Evolutionary conservation across 2,797 vertebrate species (phyloP), one percentile per base, ranked within the genome.

Genomic region (Coccyzus lansbergi): DNA sequence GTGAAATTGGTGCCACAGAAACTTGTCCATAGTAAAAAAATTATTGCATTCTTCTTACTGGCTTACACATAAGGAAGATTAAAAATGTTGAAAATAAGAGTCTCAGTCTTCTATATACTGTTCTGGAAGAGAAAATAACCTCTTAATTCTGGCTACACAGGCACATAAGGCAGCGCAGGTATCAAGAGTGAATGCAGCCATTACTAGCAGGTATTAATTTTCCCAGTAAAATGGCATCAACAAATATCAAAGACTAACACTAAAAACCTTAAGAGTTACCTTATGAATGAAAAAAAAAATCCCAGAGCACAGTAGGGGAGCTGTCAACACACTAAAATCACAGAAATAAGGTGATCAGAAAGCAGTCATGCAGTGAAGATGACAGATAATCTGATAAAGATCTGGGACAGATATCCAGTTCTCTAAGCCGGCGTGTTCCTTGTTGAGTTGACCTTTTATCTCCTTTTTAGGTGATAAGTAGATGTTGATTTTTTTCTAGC

Each of bases 221-320:
- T 68, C 38, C 26, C 2, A 3, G 49, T 33, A 51, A 92, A 85
- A 85, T 16, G 8, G 6, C 21, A 74, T 52, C 42, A 84, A 67
- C 11, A 5, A 10, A 19, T 40, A 31, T 0, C 0, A 42, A 53
- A 46, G 26, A 55, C 8, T 28, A 77, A 78, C 6, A 21, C 10
- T 38, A 67, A 56, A 16, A 67, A 75, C 17, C 19, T 71, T 71
- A 59, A 80, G 25, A 68, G 25, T 29, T 24, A 79, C 7, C 7
- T 21, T 20, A 20, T 63, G 12, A 71, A 76, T 13, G 13, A 80
- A 76, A 79, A 86, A 15, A 38, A 38, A 38, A 38, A 40, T 83
- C 12, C 14, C n/a, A 46, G 25, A 40, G 38, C 3, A 71, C 21
- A 7, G 53, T 10, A 42, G 31, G 31, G 36, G 44, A 67, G 15